Evolutionary conservation across 2,113 vertebrate genomes (phyloP), one percentile per base, ranked within the genome.

Genomic region (Sorex araneus): DNA sequence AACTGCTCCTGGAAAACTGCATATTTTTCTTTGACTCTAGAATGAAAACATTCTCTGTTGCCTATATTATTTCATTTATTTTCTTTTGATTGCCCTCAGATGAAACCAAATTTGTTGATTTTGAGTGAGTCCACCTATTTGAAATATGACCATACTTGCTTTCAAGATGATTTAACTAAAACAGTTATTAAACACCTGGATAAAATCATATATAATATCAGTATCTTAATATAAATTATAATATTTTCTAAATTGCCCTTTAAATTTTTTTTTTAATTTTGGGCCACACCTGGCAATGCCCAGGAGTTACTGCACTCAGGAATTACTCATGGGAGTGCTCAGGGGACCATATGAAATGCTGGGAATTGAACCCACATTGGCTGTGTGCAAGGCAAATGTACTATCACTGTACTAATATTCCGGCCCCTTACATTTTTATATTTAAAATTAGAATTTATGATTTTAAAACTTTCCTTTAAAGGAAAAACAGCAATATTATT

Each of bases 111-210:
- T 60, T 19, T 34, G 32, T 23, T 30, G 8, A 36, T 21, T 90
- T 60, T 63, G 18, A 75, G 15, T 64, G 36, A 79, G 27, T 77
- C 47, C 40, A 84, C 40, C 28, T 92, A 60, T 57, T 18, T 94
- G 91, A 93, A 90, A 96, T 82, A 12, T 82, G 81, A 96, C 67
- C 5, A 60, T 60, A 60, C 18, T 94, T 95, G 79, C 66, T 90
- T 70, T 71, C 32, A 34, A 71, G 34, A 21, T 30, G 27, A 34
- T 34, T 43, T 94, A 87, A 82, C 87, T 90, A 94, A 66, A 90
- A 95, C n/a, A 94, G 90, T n/a, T 45, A 88, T 57, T 11, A 71
- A 82, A 80, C 74, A 84, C 11, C 40, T 5, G 23, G 18, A 50
- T 3, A 70, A 93, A 90, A 79, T 81, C 36, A 87, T 43, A 80